Percentiles rank a stretch among this genome's conserved stretches.
Conservation (phyloP, 92 coral and sea anemone genomes). For the Palythoa grandiflora region DNA sequence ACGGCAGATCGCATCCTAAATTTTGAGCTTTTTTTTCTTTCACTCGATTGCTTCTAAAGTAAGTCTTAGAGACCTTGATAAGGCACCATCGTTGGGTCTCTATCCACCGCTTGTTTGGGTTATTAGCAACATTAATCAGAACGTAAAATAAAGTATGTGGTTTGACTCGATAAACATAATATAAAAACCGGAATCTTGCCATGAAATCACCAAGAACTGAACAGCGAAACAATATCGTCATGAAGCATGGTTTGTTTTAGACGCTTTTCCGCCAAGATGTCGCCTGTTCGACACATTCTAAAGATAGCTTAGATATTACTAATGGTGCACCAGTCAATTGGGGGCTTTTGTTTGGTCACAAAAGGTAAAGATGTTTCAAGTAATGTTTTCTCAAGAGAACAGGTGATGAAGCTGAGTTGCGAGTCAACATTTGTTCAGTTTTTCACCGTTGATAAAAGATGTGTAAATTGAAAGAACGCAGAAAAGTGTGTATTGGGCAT, state of each 20-base stretch:
- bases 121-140: slow-evolving; percentile 35
- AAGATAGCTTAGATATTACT: slow-evolving; percentile 97
- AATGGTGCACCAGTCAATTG: slow-evolving; percentile 98
- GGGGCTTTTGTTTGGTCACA: slow-evolving; percentile 88
- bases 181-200: slow-evolving; percentile 85
- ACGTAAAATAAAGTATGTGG: slow-evolving; percentile 46
- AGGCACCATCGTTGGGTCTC: slow-evolving; percentile 55
- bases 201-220: slow-evolving; percentile 73
- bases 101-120: slow-evolving; percentile 53
- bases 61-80: slow-evolving; percentile 81
- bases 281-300: slow-evolving; percentile 99
- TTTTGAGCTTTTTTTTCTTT: no score
- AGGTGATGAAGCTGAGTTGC: slow-evolving; percentile 92
- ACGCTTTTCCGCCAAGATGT: slow-evolving; percentile 97
- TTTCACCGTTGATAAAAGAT: slow-evolving; percentile 91
- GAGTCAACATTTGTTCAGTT: slow-evolving; percentile 98
- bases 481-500: slow-evolving; percentile 83
- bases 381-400: slow-evolving; percentile 99
- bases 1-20: not conserved
- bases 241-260: slow-evolving; percentile 99
- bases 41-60: slow-evolving; percentile 68
- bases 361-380: slow-evolving; percentile 96
- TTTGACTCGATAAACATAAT: slow-evolving; percentile 80
- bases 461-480: slow-evolving; percentile 86
- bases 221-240: slow-evolving; percentile 91